A percentile compares a stretch with the other conserved stretches of the same genome.
These are phyloP conservation scores for Chaenocephalus aceratus DNA, from an alignment of 2,113 vertebrate species.

Conservation along the genomic window DNA sequence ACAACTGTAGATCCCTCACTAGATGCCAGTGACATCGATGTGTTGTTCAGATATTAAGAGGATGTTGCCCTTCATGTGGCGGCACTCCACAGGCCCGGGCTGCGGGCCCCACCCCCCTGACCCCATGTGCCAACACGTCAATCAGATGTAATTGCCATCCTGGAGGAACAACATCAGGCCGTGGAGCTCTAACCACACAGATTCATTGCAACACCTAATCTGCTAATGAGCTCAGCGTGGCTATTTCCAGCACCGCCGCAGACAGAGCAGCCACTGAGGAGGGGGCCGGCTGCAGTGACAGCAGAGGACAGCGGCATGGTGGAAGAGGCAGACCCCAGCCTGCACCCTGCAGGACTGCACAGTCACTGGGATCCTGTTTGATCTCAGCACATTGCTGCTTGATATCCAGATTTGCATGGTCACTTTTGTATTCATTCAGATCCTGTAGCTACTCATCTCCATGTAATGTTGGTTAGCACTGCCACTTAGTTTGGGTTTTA, in stretches of 20 bases:
- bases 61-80: conserved; percentile 84
- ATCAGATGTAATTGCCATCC: conserved; percentile 94
- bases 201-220: conserved; percentile 92
- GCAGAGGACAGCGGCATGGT: conserved; percentile 85
- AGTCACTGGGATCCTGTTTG: conserved; percentile 53
- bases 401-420: conserved; percentile 44
- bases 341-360: conserved; percentile 56
- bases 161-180: conserved; percentile 88
- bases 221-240: conserved; percentile 91
- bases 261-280: conserved; percentile 70
- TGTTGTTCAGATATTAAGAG: conserved; percentile 58
- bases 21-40: conserved; percentile 53
- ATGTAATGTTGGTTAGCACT: conserved; percentile 10
- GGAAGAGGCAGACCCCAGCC: conserved; percentile 59
- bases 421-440: conserved; percentile 36
- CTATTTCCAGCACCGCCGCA: conserved; percentile 86
- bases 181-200: conserved; percentile 84
- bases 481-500: conserved; percentile 9
- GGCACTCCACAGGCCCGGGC: conserved; percentile 78
- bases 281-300: conserved; percentile 84
- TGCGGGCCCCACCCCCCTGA: conserved; percentile 83
- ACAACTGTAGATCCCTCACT: conserved; percentile 24
- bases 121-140: conserved; percentile 89
- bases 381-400: conserved; percentile 32
- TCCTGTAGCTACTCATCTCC: background rate